These are phyloP conservation scores for Zele albiditarsus DNA, from an alignment of 2,888 invertebrate species.

Conservation along the genomic window DNA sequence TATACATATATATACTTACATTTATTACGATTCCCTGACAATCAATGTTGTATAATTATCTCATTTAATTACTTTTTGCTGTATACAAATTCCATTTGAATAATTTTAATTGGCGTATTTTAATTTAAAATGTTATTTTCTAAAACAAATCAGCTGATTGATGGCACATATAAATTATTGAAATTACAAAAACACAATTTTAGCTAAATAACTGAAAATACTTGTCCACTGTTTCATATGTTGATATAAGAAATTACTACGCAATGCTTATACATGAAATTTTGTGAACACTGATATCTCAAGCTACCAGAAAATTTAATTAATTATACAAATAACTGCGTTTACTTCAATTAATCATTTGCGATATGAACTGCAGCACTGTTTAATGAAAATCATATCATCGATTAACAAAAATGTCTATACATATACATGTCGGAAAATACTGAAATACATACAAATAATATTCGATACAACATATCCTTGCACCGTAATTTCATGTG, in stretches of 20 bases:
- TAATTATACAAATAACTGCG: too few relatives aligned
- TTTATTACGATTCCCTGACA: background rate
- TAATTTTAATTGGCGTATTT: background rate
- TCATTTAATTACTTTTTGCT: background rate
- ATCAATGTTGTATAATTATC: background rate
- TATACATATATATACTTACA: background rate
- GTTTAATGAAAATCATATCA: too few relatives aligned
- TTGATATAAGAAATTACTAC: background rate
- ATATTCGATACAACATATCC: too few relatives aligned
- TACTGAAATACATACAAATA: too few relatives aligned
- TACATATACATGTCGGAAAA: too few relatives aligned
- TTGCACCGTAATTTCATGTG: too few relatives aligned
- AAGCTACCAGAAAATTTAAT: background rate
- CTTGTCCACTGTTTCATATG: conserved; percentile 5
- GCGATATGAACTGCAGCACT: too few relatives aligned
- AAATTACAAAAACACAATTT: background rate
- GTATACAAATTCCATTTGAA: background rate
- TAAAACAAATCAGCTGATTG: background rate
- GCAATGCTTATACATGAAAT: background rate
- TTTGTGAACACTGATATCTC: background rate
- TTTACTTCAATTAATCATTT: too few relatives aligned
- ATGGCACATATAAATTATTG: background rate
- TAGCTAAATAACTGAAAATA: background rate
- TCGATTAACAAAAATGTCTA: too few relatives aligned
- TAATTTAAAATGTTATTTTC: background rate